Conservation (phyloP, 2,888 invertebrate species). For the Drosophila longiperda region DNA sequence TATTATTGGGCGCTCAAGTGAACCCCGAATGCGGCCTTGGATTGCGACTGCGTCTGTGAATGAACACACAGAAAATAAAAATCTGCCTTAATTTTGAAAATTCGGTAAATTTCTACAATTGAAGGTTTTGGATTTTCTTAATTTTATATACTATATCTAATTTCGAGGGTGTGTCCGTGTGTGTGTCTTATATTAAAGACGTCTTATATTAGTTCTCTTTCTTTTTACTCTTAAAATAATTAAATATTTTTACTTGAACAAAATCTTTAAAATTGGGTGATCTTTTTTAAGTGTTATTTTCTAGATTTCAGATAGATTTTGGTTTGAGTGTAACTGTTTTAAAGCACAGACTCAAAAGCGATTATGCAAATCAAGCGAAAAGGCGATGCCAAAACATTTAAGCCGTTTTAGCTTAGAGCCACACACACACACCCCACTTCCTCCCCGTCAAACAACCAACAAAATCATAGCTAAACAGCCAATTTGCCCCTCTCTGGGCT, state of each 20-base stretch:
- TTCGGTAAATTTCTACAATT: background rate
- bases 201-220: too few relatives aligned
- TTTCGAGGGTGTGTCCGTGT: too few relatives aligned
- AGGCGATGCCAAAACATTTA: constrained; percentile 68
- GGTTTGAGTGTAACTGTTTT: constrained; percentile 33
- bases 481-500: constrained; percentile 19
- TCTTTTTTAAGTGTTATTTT: background rate
- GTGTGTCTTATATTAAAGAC: too few relatives aligned
- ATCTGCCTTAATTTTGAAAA: background rate
- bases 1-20: background rate
- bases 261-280: too few relatives aligned
- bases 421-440: background rate
- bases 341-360: constrained; percentile 31
- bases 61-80: background rate
- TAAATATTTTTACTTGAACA: too few relatives aligned
- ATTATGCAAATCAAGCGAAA: constrained; percentile 75
- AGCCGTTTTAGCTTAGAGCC: constrained; percentile 54
- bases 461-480: constrained; percentile 1
- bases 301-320: background rate
- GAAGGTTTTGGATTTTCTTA: too few relatives aligned
- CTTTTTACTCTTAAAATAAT: too few relatives aligned
- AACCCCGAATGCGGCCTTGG: too few relatives aligned
- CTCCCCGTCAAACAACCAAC: background rate
- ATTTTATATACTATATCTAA: too few relatives aligned
- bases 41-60: too few relatives aligned